These are phyloP conservation scores for Tupaia chinensis DNA, from an alignment of 2,113 vertebrate genomes.

Conservation along the genomic window DNA sequence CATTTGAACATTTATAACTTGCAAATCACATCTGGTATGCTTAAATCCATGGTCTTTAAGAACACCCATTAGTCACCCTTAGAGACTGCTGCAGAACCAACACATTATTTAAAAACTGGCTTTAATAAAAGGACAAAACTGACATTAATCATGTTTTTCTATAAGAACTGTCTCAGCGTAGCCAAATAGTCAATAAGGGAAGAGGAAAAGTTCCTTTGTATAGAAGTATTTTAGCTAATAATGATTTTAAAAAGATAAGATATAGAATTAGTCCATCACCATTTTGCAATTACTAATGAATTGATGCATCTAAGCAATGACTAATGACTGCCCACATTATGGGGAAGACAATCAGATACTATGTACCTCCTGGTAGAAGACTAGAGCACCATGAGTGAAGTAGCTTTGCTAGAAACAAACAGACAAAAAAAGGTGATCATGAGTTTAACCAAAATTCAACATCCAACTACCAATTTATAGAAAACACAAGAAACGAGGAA, in stretches of 20 bases:
- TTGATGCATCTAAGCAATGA: neutral
- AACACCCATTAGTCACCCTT: neutral
- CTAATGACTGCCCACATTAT: neutral
- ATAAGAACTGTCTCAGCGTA: neutral
- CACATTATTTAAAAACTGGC: slow-evolving; percentile 38
- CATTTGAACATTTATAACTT: neutral
- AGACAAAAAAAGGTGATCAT: neutral
- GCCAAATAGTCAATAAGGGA: neutral
- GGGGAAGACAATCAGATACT: neutral
- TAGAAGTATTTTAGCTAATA: neutral
- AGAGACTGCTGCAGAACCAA: neutral
- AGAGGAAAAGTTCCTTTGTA: neutral
- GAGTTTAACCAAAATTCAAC: neutral
- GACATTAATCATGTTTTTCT: slow-evolving; percentile 18
- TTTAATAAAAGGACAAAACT: neutral
- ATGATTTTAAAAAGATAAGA: neutral
- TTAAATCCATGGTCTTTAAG: slow-evolving; percentile 32
- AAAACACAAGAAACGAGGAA: neutral
- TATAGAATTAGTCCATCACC: neutral
- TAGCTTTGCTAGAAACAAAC: neutral
- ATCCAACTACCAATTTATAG: neutral
- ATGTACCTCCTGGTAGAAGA: neutral
- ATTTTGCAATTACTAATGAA: neutral
- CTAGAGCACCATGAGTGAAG: neutral
- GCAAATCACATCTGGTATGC: neutral